Base-by-base conservation (phyloP, 2,113 vertebrate species). In the Salvator merianae region DNA sequence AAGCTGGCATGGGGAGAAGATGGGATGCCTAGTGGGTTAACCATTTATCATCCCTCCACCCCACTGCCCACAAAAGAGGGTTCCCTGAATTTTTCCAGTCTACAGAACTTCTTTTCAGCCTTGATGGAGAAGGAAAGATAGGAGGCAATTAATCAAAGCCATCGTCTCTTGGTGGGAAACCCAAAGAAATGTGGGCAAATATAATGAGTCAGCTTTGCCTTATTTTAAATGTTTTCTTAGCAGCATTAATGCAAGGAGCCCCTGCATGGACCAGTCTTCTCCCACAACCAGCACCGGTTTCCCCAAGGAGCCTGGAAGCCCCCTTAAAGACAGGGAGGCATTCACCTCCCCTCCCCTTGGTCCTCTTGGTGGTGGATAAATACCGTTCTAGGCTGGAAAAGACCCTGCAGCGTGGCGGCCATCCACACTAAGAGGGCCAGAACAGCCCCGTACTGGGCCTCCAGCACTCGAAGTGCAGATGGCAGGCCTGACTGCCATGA, bases 1-100 rank as follows among this genome's bases (percentile, higher is more conserved):
- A 92, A 92, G 90, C 88, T 75, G 84, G 59, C 83, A 28, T 77
- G 91, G 85, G 77, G 90, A 89, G 36, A 82, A 89, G 87, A 88
- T 50, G 66, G 87, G 72, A 82, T 79, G 5, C 28, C 55, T 73
- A 5, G 55, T 84, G 83, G 30, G 22, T 43, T 40, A 71, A 84
- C 66, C 50, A 53, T 84, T 55, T 72, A 16, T 84, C 89, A 84
- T 84, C 69, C 40, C 0, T 83, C 32, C 7, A 2, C 9, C 53
- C n/a, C 8, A n/a, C 38, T 82, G 75, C 66, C 87, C 55, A 14
- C 59, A 75, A 40, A 50, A 32, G 79, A 34, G 4, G 55, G 1
- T 84, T 77, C 38, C 55, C 72, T 65, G 84, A 40, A 47, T 53
- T 81, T 77, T 84, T 66, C 30, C 36, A 85, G 69, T 9, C 73